Percentiles rank a stretch among this genome's conserved stretches.
These are phyloP conservation scores for Lasioglossum villosulum DNA, from an alignment of 2,888 invertebrate genomes.

Conservation along the genomic window DNA sequence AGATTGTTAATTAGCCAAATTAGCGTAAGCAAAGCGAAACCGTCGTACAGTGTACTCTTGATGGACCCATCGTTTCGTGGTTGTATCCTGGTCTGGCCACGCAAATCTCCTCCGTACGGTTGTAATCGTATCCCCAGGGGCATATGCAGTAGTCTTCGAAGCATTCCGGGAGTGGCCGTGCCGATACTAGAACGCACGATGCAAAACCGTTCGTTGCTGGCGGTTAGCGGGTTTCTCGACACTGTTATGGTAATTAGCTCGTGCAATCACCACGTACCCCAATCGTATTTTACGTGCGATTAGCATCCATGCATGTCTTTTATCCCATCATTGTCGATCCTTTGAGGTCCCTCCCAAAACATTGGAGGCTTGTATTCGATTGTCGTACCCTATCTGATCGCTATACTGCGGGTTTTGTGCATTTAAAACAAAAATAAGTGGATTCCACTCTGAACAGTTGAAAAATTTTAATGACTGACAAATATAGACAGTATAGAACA, in stretches of 20 bases:
- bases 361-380: neutral
- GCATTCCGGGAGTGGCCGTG: slow-evolving; percentile 84
- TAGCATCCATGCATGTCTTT: slow-evolving; percentile 33
- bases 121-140: slow-evolving; percentile 83
- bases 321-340: slow-evolving; percentile 7
- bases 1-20: slow-evolving; percentile 44
- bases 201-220: slow-evolving; percentile 59
- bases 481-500: neutral
- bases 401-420: neutral
- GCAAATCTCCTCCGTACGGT: slow-evolving; percentile 81
- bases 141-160: slow-evolving; percentile 85
- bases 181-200: slow-evolving; percentile 80
- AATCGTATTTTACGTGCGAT: slow-evolving; percentile 55
- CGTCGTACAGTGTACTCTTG: slow-evolving; percentile 83
- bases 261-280: slow-evolving; percentile 12
- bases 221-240: slow-evolving; percentile 53
- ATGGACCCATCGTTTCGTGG: slow-evolving; percentile 84
- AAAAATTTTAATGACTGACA: neutral
- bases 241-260: slow-evolving; percentile 9
- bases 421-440: neutral
- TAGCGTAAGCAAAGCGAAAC: slow-evolving; percentile 61
- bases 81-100: slow-evolving; percentile 79
- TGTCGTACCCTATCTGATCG: neutral
- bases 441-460: neutral
- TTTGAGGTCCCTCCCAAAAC: neutral